Evolutionary conservation across 2,888 invertebrate genomes (phyloP), one percentile per base, ranked within the genome.

Genomic region (Agrochola litura): DNA sequence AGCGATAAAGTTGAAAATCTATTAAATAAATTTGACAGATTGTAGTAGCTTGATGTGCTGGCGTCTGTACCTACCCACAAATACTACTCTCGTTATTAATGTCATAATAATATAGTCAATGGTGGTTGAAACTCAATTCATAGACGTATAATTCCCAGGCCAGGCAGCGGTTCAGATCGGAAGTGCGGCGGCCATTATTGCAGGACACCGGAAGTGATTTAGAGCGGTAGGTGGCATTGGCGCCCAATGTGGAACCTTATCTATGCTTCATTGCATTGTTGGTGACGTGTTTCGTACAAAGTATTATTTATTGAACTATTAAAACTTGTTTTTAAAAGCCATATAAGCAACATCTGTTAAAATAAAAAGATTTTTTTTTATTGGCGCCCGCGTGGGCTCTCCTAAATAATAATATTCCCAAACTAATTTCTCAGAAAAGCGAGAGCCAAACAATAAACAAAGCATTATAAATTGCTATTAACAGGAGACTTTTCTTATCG

Each of bases 151-250:
- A 90, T 89, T 89, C 87, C 80, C 86, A 87, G 90, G 85, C 86
- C 77, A 79, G 78, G 76, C 77, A 66, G 56, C 60, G 76, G 86
- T 86, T 81, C 85, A 75, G 84, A 70, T 73, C 86, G 91, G 91
- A 92, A 91, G 90, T 88, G 84, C 64, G 85, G 81, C 75, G 76
- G 78, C 91, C 88, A 93, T 93, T 92, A 91, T 90, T 89, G 84
- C 84, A 88, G 91, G 89, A 90, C 90, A 90, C 88, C 89, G 92
- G 92, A 92, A 92, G 91, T 93, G 91, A 93, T 93, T 94, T 92
- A 93, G 89, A 83, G 84, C 68, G 41, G 72, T 73, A 78, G 87
- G 85, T 84, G 77, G 80, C 16, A 68, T 79, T 88, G 90, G 90
- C 87, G 87, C 88, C 86, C 88, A 89, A 83, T 83, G 73, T 88